phyloP scores from a whole-genome alignment of 2,113 vertebrate species.

The Micronycteris hirsuta region DNA sequence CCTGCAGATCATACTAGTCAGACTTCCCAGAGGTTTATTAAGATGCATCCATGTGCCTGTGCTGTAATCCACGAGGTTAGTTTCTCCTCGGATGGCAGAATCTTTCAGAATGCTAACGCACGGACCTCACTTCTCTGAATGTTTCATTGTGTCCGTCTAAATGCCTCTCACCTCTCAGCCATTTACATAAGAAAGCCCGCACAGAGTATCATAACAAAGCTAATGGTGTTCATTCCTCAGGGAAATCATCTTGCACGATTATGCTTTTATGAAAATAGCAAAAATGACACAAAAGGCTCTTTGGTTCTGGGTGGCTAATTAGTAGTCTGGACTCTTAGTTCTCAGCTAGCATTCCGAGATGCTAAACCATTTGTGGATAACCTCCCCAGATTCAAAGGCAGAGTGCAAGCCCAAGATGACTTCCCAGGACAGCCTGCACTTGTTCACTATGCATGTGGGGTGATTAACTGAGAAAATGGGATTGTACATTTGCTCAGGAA shows the following conservation, averaged over 20 bases:
- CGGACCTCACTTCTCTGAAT: not conserved
- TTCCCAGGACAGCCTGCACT: not conserved
- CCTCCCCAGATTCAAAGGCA: not conserved
- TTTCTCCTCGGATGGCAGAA: not conserved
- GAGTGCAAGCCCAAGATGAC: constrained; percentile 15
- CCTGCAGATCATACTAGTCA: not conserved
- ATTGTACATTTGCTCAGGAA: constrained; percentile 17
- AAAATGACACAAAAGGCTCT: not conserved
- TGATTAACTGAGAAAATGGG: constrained; percentile 51
- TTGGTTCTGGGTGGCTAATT: constrained; percentile 15
- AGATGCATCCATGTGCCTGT: not conserved
- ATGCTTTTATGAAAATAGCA: constrained; percentile 46
- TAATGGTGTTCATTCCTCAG: not conserved
- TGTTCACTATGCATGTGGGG: constrained; percentile 9
- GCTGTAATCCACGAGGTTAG: not conserved
- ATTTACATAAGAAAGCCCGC: not conserved
- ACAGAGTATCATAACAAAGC: not conserved
- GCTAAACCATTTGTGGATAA: constrained; percentile 56
- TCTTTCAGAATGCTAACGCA: not conserved
- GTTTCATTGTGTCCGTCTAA: not conserved
- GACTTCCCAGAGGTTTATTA: not conserved
- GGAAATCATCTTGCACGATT: not conserved
- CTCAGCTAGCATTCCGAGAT: constrained; percentile 43
- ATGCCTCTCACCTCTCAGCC: not conserved
- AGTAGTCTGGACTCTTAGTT: constrained; percentile 40